Percentiles rank a stretch among this genome's conserved stretches.
phyloP scores from a whole-genome alignment of 1,140 invertebrate genomes.

The Drosophila athabasca region DNA sequence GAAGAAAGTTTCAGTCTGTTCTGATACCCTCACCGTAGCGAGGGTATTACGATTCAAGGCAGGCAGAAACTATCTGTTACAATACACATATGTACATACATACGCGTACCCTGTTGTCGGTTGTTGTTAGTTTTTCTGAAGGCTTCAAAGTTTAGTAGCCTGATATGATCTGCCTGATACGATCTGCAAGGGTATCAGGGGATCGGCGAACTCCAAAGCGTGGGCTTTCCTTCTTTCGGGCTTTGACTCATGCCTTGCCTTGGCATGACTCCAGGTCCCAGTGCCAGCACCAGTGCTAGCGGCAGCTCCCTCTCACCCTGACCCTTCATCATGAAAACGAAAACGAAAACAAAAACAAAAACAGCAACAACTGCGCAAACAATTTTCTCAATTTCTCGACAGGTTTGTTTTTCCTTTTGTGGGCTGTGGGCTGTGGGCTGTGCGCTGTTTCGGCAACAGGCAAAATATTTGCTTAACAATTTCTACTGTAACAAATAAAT shows the following conservation, averaged over 20 bases:
- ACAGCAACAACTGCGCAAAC: conserved; percentile 32
- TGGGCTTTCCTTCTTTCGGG: not conserved
- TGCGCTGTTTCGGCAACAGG: conserved; percentile 10
- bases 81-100: too few relatives aligned
- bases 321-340: conserved; percentile 62
- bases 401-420: conserved; percentile 55
- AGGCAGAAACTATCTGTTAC: too few relatives aligned
- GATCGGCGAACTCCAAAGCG: not conserved
- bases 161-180: too few relatives aligned
- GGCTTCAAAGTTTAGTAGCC: too few relatives aligned
- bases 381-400: conserved; percentile 78
- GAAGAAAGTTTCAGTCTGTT: conserved; percentile 64
- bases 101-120: too few relatives aligned
- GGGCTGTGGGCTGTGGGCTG: too few relatives aligned
- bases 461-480: conserved; percentile 79
- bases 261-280: conserved; percentile 15
- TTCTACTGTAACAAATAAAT: conserved; percentile 76
- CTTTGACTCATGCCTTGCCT: conserved; percentile 60
- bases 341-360: conserved; percentile 70
- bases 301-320: not conserved
- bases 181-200: too few relatives aligned
- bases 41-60: too few relatives aligned
- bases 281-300: too few relatives aligned
- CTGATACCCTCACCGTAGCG: not conserved
- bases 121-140: too few relatives aligned